Base-by-base conservation (phyloP, 35 echinoderm and acorn worm genomes). In the Apostichopus californicus region DNA sequence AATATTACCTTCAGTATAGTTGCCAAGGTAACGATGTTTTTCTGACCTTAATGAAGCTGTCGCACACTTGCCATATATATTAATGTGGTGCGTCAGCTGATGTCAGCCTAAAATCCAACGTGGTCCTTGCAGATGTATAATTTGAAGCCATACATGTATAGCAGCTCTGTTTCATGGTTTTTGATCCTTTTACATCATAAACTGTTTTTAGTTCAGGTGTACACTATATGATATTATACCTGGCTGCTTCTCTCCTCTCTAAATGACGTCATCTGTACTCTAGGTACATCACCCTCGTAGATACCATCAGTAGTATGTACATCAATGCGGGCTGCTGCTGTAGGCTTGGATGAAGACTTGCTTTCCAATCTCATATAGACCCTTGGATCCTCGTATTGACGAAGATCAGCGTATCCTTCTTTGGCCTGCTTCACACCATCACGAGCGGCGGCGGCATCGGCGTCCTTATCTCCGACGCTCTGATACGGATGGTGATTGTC, bases 301-400 rank as follows among this genome's bases (percentile, higher is more conserved):
- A 87, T 66, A 8, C 54, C 54, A 63, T 87, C 86, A 9, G 86
- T 55, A 14, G 21, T 20, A n/a, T 3, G 17, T 7, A 59, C 13
- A n/a, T 87, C 86, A 63, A 63, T 61, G n/a, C 64, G 59, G 4
- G 34, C 17, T 46, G 34, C 34, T 3, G 34, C 34, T 46, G 34
- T 46, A 10, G 80, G 80, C 52, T 53, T 53, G 34, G 80, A 24
- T 13, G 84, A 87, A 25, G 86, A 87, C 57, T 63, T 71, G 57
- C 86, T 87, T 52, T 87, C 86, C 5, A 87, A 21, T 59, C 86
- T 56, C 86, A 71, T 71, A 18, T 87, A 87, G 7, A 87, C 58
- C 86, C 86, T 87, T 64, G 86, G 59, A 5, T 87, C 86, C 9
- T 63, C 86, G 86, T 87, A 87, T 57, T 22, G 57, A 24, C 86